These are phyloP conservation scores for Callaeas wilsoni DNA, from an alignment of 2,113 vertebrate genomes.

Conservation along the genomic window DNA sequence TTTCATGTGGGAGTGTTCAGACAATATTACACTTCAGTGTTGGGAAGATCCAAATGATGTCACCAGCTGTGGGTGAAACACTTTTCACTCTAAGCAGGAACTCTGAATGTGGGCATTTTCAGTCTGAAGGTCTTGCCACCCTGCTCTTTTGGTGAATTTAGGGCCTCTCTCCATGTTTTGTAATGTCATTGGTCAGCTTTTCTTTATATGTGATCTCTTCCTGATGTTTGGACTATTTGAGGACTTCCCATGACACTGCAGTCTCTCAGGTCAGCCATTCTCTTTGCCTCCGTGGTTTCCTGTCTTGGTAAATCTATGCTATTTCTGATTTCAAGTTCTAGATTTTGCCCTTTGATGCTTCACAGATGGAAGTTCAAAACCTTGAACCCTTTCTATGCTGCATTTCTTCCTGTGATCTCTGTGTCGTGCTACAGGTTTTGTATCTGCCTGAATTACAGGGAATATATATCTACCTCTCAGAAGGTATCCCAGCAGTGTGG, in stretches of 20 bases:
- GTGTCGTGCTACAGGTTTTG: not conserved
- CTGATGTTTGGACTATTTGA: not conserved
- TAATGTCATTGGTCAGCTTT: not conserved
- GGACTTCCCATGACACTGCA: not conserved
- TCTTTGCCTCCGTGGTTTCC: not conserved
- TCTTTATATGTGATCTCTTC: not conserved
- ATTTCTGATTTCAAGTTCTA: not conserved
- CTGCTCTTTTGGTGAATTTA: not conserved
- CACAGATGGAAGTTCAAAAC: not conserved
- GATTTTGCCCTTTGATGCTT: not conserved
- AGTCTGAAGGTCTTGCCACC: not conserved
- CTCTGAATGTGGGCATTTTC: not conserved
- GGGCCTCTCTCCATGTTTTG: not conserved
- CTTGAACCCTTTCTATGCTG: not conserved
- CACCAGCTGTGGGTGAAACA: not conserved
- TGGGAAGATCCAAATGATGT: not conserved
- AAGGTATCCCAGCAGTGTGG: not conserved
- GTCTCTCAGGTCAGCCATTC: not conserved
- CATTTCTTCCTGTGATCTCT: not conserved
- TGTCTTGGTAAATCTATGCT: not conserved
- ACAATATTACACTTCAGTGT: not conserved
- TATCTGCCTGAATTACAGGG: not conserved
- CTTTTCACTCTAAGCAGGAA: not conserved
- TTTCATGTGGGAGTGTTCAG: not conserved
- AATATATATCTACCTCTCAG: not conserved